Conservation (phyloP, 2,113 vertebrate species). For the Oryzias woworae region DNA sequence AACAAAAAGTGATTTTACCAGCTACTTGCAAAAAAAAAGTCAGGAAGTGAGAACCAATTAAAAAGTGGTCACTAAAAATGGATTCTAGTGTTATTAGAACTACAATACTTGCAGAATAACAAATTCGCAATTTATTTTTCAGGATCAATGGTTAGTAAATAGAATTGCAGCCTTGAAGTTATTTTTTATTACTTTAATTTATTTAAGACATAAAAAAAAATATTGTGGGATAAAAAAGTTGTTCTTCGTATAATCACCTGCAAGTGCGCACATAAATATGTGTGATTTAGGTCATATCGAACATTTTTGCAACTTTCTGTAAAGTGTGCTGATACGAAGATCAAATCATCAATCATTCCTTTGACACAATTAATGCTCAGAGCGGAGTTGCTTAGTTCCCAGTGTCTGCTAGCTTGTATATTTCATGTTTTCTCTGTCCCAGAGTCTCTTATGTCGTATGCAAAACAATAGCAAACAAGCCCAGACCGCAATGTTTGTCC, state of each 20-base stretch:
- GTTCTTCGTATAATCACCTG: too few species aligned
- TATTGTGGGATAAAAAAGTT: too few species aligned
- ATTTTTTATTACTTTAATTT: too few species aligned
- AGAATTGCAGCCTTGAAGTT: too few species aligned
- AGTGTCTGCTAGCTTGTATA: slow-evolving; percentile 1
- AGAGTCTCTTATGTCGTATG: slow-evolving; percentile 32
- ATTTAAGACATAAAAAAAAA: too few species aligned
- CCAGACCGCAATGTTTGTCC: slow-evolving; percentile 32
- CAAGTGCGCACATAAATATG: not conserved
- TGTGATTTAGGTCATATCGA: not conserved
- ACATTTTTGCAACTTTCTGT: not conserved
- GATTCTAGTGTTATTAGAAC: too few species aligned
- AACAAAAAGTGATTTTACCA: not conserved
- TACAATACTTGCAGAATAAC: not conserved
- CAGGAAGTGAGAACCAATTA: not conserved
- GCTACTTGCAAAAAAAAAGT: not conserved
- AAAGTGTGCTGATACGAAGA: not conserved
- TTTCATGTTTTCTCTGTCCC: not conserved
- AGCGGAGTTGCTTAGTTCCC: not conserved
- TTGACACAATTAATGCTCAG: not conserved
- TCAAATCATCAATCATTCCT: slow-evolving; percentile 1
- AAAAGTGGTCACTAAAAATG: not conserved
- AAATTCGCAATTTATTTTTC: not conserved
- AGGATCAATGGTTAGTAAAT: not conserved
- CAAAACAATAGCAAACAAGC: slow-evolving; percentile 40